Conservation (phyloP, 1,140 invertebrate genomes). For the Drosophila ohnishii region DNA sequence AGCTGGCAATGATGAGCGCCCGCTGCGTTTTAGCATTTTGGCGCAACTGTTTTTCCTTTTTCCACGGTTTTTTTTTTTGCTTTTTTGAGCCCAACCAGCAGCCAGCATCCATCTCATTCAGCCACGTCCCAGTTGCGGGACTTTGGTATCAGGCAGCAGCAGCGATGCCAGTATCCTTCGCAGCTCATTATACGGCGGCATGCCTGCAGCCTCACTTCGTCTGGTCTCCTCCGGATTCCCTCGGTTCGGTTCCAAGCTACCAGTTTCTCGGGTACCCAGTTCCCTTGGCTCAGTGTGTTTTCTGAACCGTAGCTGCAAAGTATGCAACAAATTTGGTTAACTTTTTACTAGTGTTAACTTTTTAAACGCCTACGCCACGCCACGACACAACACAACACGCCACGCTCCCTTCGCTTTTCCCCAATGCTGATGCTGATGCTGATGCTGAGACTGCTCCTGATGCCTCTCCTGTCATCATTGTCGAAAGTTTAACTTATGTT, state of each 20-base stretch:
- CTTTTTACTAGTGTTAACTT: slow-evolving; percentile 77
- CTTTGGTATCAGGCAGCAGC: slow-evolving; percentile 41
- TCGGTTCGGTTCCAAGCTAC: slow-evolving; percentile 18
- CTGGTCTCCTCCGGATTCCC: slow-evolving; percentile 13
- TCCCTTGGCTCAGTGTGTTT: slow-evolving; percentile 62
- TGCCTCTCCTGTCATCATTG: slow-evolving; percentile 39
- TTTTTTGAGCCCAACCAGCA: slow-evolving; percentile 15
- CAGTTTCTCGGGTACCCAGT: slow-evolving; percentile 1
- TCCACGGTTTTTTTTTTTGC: background rate
- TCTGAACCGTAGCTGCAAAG: slow-evolving; percentile 73
- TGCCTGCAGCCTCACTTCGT: slow-evolving; percentile 41
- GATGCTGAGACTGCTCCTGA: slow-evolving; percentile 1
- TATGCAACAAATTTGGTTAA: slow-evolving; percentile 80
- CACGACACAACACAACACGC: slow-evolving; percentile 16
- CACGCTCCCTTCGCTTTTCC: slow-evolving; percentile 1
- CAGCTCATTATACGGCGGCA: slow-evolving; percentile 68
- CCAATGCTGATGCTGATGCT: slow-evolving; percentile 5
- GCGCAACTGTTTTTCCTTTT: slow-evolving; percentile 55
- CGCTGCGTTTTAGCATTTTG: slow-evolving; percentile 76
- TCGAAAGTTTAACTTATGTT: slow-evolving; percentile 66
- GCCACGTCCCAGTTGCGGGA: slow-evolving; percentile 55
- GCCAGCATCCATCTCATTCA: slow-evolving; percentile 52
- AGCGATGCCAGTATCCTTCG: slow-evolving; percentile 38
- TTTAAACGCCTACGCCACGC: slow-evolving; percentile 60
- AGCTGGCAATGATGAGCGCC: slow-evolving; percentile 59